phyloP scores from a whole-genome alignment of 2,888 invertebrate genomes.

The Galeopsomyia nigrocyanea region DNA sequence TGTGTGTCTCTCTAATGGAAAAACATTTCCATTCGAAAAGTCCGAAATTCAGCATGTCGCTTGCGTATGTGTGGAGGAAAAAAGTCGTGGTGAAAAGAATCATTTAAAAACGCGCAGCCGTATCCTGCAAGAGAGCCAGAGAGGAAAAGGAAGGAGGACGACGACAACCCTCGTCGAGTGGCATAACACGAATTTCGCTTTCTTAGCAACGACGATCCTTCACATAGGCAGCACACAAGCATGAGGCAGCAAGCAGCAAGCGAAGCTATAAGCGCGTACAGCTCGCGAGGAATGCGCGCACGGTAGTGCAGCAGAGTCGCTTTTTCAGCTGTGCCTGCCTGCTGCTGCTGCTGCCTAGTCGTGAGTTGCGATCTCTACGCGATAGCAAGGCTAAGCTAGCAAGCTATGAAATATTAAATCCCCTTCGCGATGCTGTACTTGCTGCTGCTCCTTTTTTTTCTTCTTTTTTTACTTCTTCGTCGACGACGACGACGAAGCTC shows the following conservation, averaged over 20 bases:
- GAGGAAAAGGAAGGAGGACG: no score
- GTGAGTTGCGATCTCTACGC: background rate
- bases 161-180: no score
- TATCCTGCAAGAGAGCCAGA: background rate
- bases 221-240: no score
- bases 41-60: no score
- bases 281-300: slow-evolving; percentile 2
- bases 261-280: slow-evolving; percentile 5
- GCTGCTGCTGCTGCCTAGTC: slow-evolving; percentile 10
- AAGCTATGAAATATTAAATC: slow-evolving; percentile 22
- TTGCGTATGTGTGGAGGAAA: no score
- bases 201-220: no score
- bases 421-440: background rate
- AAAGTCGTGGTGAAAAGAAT: no score
- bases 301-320: background rate
- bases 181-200: no score
- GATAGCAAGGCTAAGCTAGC: background rate
- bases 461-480: slow-evolving; percentile 10
- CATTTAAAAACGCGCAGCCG: no score
- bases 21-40: no score
- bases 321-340: slow-evolving; percentile 3
- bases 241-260: no score
- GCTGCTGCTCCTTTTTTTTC: background rate
- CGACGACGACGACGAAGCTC: background rate
- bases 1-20: no score